A percentile compares a stretch with the other conserved stretches of the same genome.
phyloP scores from a whole-genome alignment of 2,797 vertebrate genomes.

The Brachyrhaphis roseni region DNA sequence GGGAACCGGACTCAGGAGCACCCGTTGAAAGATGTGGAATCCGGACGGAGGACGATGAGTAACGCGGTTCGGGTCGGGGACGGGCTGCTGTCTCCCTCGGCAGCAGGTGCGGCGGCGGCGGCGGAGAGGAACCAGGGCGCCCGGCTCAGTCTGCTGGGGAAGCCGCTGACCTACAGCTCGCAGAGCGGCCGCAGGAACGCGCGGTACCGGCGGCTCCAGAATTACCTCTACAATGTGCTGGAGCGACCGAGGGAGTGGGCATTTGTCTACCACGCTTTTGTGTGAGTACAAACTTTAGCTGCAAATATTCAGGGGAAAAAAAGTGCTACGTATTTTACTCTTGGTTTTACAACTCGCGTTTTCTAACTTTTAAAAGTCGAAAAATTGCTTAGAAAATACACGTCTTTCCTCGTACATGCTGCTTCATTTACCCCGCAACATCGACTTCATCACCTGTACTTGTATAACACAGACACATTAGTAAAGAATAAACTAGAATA shows the following conservation, averaged over 20 bases:
- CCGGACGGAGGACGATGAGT: conserved; percentile 85
- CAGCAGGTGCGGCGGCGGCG: conserved; percentile 71
- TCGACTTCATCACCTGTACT: background rate
- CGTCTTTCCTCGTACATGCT: background rate
- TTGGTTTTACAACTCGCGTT: background rate
- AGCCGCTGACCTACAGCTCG: conserved; percentile 92
- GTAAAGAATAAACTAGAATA: background rate
- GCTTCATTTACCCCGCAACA: background rate
- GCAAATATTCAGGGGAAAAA: background rate
- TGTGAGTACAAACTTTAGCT: conserved; percentile 83
- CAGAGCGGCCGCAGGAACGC: conserved; percentile 94
- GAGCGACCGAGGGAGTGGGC: conserved; percentile 93
- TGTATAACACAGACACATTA: background rate
- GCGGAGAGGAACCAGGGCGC: conserved; percentile 90
- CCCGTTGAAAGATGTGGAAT: conserved; percentile 93
- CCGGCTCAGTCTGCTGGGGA: conserved; percentile 95
- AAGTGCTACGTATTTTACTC: background rate
- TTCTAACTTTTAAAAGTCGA: background rate
- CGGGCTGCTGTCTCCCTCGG: conserved; percentile 74
- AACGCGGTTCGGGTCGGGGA: conserved; percentile 77
- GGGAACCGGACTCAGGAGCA: conserved; percentile 79
- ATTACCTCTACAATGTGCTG: conserved; percentile 94
- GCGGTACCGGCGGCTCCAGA: conserved; percentile 94
- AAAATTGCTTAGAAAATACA: background rate
- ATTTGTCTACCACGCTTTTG: conserved; percentile 93